A percentile compares a stretch with the other conserved stretches of the same genome.
These are phyloP conservation scores for Sturmia bella DNA, from an alignment of 2,888 invertebrate species.

Conservation along the genomic window DNA sequence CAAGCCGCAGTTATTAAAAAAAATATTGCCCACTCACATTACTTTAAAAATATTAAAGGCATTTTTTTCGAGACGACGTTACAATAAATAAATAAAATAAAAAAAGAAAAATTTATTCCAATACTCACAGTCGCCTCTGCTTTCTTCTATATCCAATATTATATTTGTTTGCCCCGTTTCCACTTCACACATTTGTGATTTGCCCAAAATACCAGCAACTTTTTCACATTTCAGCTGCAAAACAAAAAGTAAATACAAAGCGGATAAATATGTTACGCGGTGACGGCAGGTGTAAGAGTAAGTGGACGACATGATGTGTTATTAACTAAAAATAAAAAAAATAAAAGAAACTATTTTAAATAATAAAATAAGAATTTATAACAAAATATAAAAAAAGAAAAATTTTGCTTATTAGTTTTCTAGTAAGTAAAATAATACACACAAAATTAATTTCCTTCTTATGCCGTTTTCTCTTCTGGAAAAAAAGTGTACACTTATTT, in stretches of 20 bases:
- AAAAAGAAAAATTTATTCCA: background rate
- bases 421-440: too few species aligned
- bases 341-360: slow-evolving; percentile 14
- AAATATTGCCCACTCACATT: too few species aligned
- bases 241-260: slow-evolving; percentile 66
- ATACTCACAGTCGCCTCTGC: slow-evolving; percentile 91
- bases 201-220: slow-evolving; percentile 78
- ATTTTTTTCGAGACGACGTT: too few species aligned
- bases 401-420: too few species aligned
- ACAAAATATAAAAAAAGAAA: slow-evolving; percentile 13
- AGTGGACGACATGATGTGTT: slow-evolving; percentile 51
- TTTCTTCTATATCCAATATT: slow-evolving; percentile 94
- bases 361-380: background rate
- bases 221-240: slow-evolving; percentile 74
- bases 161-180: slow-evolving; percentile 94
- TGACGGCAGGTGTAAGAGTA: slow-evolving; percentile 42
- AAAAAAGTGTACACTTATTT: too few species aligned
- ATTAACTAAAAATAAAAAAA: slow-evolving; percentile 38
- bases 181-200: slow-evolving; percentile 87
- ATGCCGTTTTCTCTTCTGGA: too few species aligned
- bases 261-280: slow-evolving; percentile 63
- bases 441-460: too few species aligned
- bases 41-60: too few species aligned
- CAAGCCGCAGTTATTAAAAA: too few species aligned
- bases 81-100: background rate